phyloP scores from a whole-genome alignment of 2,113 vertebrate genomes.

The Struthio camelus region DNA sequence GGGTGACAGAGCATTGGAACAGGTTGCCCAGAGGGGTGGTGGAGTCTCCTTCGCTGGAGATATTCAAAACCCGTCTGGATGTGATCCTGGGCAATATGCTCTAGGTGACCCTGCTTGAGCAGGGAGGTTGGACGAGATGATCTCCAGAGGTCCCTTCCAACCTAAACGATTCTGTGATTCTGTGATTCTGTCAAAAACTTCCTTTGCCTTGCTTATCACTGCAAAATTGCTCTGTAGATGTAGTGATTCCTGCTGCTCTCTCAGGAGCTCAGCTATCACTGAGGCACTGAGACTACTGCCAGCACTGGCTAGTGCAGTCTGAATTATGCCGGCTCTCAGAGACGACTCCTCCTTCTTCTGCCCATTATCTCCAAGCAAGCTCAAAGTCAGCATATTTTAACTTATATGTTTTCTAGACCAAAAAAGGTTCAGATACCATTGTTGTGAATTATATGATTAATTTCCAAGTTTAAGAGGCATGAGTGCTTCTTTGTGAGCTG shows the following conservation, averaged over 20 bases:
- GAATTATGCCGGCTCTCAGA: neutral
- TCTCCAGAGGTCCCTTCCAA: too few relatives aligned
- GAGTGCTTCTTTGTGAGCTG: neutral
- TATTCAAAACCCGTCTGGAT: too few relatives aligned
- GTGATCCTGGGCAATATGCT: too few relatives aligned
- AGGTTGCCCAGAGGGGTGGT: too few relatives aligned
- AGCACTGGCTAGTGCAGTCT: neutral
- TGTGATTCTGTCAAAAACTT: neutral
- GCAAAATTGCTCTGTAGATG: neutral
- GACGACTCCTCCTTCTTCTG: neutral
- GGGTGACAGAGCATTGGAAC: too few relatives aligned
- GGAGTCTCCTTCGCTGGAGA: too few relatives aligned
- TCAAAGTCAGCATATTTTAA: constrained; percentile 14
- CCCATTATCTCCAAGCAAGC: neutral
- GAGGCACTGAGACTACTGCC: neutral
- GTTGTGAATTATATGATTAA: neutral
- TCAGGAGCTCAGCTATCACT: neutral
- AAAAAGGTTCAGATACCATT: neutral
- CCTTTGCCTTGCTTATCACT: neutral
- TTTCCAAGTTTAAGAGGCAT: neutral
- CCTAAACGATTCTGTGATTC: too few relatives aligned
- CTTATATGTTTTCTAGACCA: neutral
- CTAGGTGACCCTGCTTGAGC: too few relatives aligned
- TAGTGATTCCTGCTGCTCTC: neutral
- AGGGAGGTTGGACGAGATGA: too few relatives aligned